A percentile compares a stretch with the other conserved stretches of the same genome.
These are phyloP conservation scores for Anolis apletophallus DNA, from an alignment of 2,797 vertebrate genomes.

Conservation along the genomic window DNA sequence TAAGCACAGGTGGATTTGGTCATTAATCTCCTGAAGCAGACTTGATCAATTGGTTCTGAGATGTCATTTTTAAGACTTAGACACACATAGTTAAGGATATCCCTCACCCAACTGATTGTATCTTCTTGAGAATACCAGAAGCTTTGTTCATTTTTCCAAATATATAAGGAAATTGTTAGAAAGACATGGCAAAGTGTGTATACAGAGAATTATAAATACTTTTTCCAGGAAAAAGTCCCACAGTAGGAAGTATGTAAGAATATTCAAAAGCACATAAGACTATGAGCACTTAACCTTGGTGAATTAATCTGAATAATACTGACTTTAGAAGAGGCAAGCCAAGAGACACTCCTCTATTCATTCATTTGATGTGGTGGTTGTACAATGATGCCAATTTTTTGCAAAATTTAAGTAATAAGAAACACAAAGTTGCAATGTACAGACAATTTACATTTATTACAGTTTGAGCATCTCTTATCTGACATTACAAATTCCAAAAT, in stretches of 20 bases:
- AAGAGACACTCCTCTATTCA: not conserved
- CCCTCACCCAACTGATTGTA: not conserved
- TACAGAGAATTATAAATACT: not conserved
- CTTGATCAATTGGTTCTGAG: not conserved
- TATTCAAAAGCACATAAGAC: not conserved
- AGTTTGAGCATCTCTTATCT: too few species aligned
- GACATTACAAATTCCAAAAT: too few species aligned
- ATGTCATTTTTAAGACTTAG: not conserved
- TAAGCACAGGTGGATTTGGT: not conserved
- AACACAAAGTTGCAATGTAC: not conserved
- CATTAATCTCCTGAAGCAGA: not conserved
- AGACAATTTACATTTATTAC: not conserved
- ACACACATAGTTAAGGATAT: not conserved
- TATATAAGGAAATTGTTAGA: not conserved
- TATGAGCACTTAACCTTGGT: not conserved
- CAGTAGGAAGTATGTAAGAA: not conserved
- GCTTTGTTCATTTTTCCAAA: not conserved
- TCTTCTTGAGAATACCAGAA: not conserved
- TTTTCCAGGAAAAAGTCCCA: not conserved
- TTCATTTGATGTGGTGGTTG: not conserved
- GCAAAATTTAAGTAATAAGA: not conserved
- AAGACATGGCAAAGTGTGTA: not conserved
- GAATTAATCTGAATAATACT: not conserved
- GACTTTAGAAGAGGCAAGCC: not conserved
- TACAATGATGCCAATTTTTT: too few species aligned